phyloP scores from a whole-genome alignment of 2,888 invertebrate species.

The Scaptomyza flava region DNA sequence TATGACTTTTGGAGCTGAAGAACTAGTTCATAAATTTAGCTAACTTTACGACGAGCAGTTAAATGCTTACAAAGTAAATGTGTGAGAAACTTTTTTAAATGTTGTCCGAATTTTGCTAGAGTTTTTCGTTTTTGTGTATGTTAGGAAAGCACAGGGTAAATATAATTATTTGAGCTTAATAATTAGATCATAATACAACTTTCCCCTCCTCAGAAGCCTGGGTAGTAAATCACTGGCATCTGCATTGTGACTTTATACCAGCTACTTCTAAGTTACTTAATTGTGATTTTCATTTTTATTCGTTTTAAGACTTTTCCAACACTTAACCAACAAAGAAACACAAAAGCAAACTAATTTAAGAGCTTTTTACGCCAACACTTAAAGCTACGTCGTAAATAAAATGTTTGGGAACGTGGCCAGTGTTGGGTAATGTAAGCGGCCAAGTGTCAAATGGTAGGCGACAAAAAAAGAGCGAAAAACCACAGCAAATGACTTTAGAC shows the following conservation, averaged over 20 bases:
- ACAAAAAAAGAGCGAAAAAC: constrained; percentile 30
- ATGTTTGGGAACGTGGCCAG: constrained; percentile 28
- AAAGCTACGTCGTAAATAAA: constrained; percentile 42
- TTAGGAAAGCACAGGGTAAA: neutral
- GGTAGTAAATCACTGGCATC: neutral
- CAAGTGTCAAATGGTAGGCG: constrained; percentile 69
- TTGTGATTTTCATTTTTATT: neutral
- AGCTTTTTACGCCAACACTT: constrained; percentile 29
- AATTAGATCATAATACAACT: neutral
- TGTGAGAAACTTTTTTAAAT: constrained; percentile 2
- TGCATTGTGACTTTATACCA: neutral
- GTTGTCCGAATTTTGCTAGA: neutral
- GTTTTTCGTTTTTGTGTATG: neutral
- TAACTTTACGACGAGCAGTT: neutral
- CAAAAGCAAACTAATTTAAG: constrained; percentile 1
- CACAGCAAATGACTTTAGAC: constrained; percentile 46
- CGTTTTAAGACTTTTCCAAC: constrained; percentile 1
- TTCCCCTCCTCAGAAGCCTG: neutral
- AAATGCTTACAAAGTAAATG: neutral
- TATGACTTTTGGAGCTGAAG: constrained; percentile 11
- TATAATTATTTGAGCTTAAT: neutral
- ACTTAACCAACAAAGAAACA: neutral
- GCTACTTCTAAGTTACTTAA: neutral
- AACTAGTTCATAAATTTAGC: constrained; percentile 31
- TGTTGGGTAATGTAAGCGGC: constrained; percentile 45